A percentile compares a stretch with the other conserved stretches of the same genome.
Conservation (phyloP, 2,888 invertebrate species). For the Andrena praecox region DNA sequence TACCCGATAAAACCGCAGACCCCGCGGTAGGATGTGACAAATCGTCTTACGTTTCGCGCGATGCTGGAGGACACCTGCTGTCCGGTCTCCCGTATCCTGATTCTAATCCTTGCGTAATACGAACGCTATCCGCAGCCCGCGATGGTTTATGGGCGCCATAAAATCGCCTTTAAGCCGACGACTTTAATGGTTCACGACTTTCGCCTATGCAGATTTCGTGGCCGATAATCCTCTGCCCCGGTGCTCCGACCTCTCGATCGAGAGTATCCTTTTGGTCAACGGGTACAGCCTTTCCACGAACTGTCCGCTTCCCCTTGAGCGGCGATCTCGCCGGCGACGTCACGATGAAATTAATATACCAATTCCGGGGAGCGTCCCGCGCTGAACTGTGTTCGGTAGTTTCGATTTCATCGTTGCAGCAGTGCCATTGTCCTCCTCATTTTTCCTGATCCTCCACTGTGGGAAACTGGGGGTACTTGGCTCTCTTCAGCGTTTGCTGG, state of each 20-base stretch:
- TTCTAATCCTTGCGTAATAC: conserved; percentile 75
- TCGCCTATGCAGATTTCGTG: conserved; percentile 82
- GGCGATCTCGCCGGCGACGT: conserved; percentile 26
- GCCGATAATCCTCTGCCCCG: conserved; percentile 78
- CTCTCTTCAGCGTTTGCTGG: background rate
- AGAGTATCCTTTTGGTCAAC: conserved; percentile 61
- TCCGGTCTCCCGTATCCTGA: conserved; percentile 46
- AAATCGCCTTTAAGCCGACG: conserved; percentile 72
- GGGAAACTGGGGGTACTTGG: background rate
- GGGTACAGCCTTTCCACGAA: conserved; percentile 53
- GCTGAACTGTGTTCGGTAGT: background rate
- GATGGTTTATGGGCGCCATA: conserved; percentile 76
- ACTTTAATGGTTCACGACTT: conserved; percentile 83
- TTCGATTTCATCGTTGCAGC: conserved; percentile 21
- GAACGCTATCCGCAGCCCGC: conserved; percentile 54
- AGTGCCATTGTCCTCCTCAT: background rate
- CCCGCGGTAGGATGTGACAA: background rate
- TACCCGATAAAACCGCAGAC: conserved; percentile 20
- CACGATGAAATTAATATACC: conserved; percentile 49
- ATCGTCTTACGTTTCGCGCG: conserved; percentile 24
- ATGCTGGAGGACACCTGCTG: conserved; percentile 60
- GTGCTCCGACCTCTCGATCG: conserved; percentile 73
- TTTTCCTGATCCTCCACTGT: background rate
- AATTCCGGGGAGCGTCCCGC: background rate
- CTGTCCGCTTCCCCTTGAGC: conserved; percentile 55